Evolutionary conservation across 2,888 invertebrate species (phyloP).

Genomic region (Synergus umbraculus): DNA sequence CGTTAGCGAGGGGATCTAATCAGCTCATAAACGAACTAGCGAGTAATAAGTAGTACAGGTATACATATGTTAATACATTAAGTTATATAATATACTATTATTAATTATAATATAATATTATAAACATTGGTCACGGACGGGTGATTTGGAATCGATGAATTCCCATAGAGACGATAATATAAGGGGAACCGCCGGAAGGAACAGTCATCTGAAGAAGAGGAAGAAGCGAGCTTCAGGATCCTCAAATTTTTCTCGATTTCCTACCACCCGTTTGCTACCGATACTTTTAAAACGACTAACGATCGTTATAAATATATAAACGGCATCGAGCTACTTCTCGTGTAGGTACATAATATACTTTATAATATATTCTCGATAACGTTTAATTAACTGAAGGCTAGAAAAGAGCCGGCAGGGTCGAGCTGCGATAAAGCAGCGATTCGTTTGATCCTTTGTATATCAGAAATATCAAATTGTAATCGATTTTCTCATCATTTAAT

Average conservation of each 20-base stretch:
- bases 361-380: constrained; percentile 44
- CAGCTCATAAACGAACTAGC: constrained; percentile 21
- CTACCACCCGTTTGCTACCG: constrained; percentile 52
- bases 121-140: constrained; percentile 31
- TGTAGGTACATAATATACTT: constrained; percentile 49
- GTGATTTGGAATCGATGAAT: constrained; percentile 21
- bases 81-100: constrained; percentile 15
- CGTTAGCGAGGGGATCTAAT: background rate
- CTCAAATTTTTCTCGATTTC: constrained; percentile 51
- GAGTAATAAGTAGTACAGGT: constrained; percentile 19
- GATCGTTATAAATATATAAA: constrained; percentile 66
- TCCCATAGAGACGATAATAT: background rate
- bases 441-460: constrained; percentile 6
- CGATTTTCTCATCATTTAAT: background rate
- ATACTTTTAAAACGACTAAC: constrained; percentile 57
- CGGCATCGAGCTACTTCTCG: constrained; percentile 58
- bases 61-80: constrained; percentile 16
- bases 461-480: background rate
- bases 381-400: constrained; percentile 45
- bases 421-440: constrained; percentile 22
- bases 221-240: constrained; percentile 2
- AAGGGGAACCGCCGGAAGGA: background rate
- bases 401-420: constrained; percentile 45
- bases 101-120: constrained; percentile 20
- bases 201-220: background rate